These are phyloP conservation scores for Papilio protenor DNA, from an alignment of 2,888 invertebrate genomes.

Conservation along the genomic window DNA sequence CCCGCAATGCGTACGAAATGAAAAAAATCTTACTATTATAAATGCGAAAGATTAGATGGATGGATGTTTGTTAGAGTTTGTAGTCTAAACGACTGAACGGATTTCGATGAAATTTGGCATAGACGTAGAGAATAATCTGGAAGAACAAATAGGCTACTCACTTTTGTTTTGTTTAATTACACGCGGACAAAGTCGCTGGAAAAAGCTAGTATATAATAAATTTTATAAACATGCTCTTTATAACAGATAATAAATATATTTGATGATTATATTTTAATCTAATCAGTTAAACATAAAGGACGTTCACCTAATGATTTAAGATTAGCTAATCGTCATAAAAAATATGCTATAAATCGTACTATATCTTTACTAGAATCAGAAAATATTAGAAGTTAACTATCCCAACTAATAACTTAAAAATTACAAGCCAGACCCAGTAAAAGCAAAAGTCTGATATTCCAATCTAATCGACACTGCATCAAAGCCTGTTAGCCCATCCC, in stretches of 20 bases:
- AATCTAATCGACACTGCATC: slow-evolving; percentile 47
- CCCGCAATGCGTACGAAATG: neutral
- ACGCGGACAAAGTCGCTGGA: no score
- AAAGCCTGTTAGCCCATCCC: slow-evolving; percentile 46
- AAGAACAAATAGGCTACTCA: no score
- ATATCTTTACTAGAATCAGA: neutral
- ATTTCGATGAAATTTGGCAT: no score
- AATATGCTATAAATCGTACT: neutral
- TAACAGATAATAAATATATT: neutral
- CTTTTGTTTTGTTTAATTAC: no score
- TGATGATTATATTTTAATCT: neutral
- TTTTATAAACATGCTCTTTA: neutral
- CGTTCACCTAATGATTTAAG: neutral
- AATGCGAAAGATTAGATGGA: no score
- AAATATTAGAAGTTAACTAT: neutral
- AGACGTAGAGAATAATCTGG: no score
- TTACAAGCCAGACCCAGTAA: neutral
- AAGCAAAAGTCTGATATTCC: neutral
- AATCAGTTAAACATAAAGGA: neutral
- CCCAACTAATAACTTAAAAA: neutral
- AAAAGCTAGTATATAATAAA: no score
- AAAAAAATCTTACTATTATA: no score
- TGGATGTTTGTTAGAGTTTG: no score
- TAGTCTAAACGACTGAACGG: no score
- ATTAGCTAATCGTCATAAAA: neutral